Base-by-base conservation (phyloP, 2,888 invertebrate genomes). In the Uloborus plumipes region DNA sequence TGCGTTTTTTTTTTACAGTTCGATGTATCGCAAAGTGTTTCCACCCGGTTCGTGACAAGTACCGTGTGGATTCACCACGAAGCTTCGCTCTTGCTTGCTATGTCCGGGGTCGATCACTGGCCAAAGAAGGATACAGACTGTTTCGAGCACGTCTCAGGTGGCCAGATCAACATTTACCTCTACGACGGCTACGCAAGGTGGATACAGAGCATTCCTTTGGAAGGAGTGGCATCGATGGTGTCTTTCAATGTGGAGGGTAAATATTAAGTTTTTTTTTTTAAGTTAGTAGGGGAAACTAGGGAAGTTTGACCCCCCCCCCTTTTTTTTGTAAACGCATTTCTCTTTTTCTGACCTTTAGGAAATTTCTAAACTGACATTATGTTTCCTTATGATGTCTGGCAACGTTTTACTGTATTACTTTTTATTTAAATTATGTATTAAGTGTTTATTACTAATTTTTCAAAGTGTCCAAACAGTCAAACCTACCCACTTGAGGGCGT, bases 181-280 rank as follows among this genome's bases (percentile, higher is more conserved):
- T 82, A 82, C 20, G 53, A 49, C n/a, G 66, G 18, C 16, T 16
- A 26, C 14, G 18, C 69, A 11, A 20, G 18, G 20, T 77, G 77
- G 83, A 77, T 77, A 4, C 83, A 83, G 39, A 83, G 83, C 26
- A 73, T 83, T 51, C 72, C 62, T 3, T 15, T 77, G 13, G 51
- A 22, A 20, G 83, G 83, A 9, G 73, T 83, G 13, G 64, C 73
- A 9, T 83, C 83, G 0, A 73, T 83, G 73, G 26, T 83, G 4
- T 61, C 76, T 4, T 67, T 77, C 18, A 39, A 26, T 31, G 16
- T 83, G 7, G 67, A 55, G 55, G 83, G 83, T 83, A 82, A 69
- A 71, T 39, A 22, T 11, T 9, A 9, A 39, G 9, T 39, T 39
- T 39, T 39, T 39, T 7, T 39, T 39, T 39, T 39, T 7, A 7